Conservation (phyloP, 2,797 vertebrate species). For the Enteromius fasciolatus region DNA sequence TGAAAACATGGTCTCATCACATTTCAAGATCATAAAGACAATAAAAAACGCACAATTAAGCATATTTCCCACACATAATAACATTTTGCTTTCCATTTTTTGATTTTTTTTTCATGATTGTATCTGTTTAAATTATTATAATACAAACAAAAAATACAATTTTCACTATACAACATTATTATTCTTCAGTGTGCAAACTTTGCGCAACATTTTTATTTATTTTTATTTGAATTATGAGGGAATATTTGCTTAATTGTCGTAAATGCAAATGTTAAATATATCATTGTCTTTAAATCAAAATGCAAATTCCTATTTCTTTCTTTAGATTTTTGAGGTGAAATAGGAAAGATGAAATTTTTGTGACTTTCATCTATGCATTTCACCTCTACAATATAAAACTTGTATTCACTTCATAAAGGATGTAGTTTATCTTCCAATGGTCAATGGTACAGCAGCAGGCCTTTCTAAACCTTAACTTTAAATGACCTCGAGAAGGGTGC, state of each 20-base stretch:
- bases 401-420: neutral
- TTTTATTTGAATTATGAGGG: neutral
- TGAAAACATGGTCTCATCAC: neutral
- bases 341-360: neutral
- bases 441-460: neutral
- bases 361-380: neutral
- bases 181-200: neutral
- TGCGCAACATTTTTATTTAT: neutral
- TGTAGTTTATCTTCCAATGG: neutral
- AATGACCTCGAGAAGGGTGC: neutral
- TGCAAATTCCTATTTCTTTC: neutral
- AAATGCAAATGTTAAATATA: neutral
- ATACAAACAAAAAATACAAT: neutral
- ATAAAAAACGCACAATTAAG: neutral
- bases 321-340: neutral
- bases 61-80: neutral
- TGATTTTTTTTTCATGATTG: neutral
- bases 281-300: neutral
- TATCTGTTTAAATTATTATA: neutral
- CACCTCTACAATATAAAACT: neutral
- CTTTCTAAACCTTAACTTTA: neutral
- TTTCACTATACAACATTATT: neutral
- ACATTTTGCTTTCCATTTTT: neutral
- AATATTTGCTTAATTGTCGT: neutral
- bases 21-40: neutral